Percentiles rank a stretch among this genome's conserved stretches.
These are phyloP conservation scores for Barypeithes pellucidus DNA, from an alignment of 2,888 invertebrate species.

Conservation along the genomic window DNA sequence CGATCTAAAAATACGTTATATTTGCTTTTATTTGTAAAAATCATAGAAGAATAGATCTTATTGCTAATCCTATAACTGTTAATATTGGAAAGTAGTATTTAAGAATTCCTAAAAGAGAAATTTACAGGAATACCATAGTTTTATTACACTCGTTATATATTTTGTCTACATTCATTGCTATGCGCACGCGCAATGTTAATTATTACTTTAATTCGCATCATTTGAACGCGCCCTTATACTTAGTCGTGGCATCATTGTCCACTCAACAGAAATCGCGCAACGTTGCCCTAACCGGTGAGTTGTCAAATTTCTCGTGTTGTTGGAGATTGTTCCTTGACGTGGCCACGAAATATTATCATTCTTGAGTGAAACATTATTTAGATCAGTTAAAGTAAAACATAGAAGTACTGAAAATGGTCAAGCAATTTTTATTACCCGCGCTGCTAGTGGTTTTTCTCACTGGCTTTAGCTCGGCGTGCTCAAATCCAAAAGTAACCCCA, in stretches of 20 bases:
- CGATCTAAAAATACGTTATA: no score
- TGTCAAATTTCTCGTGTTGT: constrained; percentile 27
- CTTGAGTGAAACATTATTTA: constrained; percentile 34
- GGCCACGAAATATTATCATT: constrained; percentile 19
- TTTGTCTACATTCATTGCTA: no score
- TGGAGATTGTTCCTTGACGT: constrained; percentile 33
- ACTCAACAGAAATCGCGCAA: neutral
- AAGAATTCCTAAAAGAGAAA: no score
- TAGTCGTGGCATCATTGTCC: constrained; percentile 6
- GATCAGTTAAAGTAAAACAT: constrained; percentile 2
- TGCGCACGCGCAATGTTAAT: no score
- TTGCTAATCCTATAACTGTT: no score
- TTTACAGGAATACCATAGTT: no score
- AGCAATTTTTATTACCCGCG: constrained; percentile 44
- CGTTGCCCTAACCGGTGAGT: constrained; percentile 21
- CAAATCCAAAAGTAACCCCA: constrained; percentile 81
- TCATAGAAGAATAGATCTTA: no score
- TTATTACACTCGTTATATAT: no score
- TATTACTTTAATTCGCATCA: no score
- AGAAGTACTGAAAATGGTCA: constrained; percentile 53
- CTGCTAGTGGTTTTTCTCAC: constrained; percentile 55
- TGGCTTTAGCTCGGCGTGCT: constrained; percentile 66
- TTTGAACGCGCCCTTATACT: neutral
- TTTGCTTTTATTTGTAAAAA: no score
- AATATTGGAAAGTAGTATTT: no score